Evolutionary conservation across 2,113 vertebrate species (phyloP).

Genomic region (crab-eating macaque (Macaca fascicularis)): T2T-MFA8v1.1 NC_088375.1:28453501-28454000

Average conservation of each 20-base stretch:
- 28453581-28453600: neutral
- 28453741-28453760: neutral
- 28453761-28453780: neutral
- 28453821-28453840: neutral
- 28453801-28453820: neutral
- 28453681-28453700: neutral
- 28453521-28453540: neutral
- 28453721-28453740: neutral
- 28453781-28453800: neutral
- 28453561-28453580: neutral
- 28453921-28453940: neutral
- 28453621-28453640: neutral
- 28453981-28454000: neutral
- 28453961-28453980: neutral
- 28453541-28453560: neutral
- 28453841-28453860: neutral
- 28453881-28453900: neutral
- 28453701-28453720: neutral
- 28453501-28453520: neutral
- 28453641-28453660: neutral
- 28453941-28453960: neutral
- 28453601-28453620: neutral
- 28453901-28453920: neutral
- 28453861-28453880: neutral
- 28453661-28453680: neutral